Conservation (phyloP, 2,888 invertebrate species). For the Muschampia plurimacula region DNA sequence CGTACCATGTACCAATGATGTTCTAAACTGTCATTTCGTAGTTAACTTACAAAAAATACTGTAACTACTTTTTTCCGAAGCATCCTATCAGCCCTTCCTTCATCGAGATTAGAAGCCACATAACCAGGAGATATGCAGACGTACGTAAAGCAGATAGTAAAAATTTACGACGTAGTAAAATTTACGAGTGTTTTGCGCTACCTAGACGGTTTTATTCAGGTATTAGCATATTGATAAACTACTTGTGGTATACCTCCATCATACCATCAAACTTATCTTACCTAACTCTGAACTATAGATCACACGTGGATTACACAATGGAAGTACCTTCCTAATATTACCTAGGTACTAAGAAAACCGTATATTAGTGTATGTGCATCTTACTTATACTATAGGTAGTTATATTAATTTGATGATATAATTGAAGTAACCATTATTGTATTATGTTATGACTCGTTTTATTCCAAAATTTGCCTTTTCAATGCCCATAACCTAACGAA, state of each 20-base stretch:
- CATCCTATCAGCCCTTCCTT: background rate
- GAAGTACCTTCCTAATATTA: too few species aligned
- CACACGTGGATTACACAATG: too few species aligned
- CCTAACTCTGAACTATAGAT: background rate
- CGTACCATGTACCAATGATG: too few species aligned
- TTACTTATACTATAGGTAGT: too few species aligned
- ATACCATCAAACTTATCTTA: background rate
- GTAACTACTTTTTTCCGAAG: background rate
- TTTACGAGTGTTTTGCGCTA: conserved; percentile 43
- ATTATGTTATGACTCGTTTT: too few species aligned
- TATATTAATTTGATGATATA: too few species aligned
- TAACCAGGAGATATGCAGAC: background rate
- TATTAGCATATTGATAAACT: conserved; percentile 33
- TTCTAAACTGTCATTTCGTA: background rate
- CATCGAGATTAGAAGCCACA: conserved; percentile 12
- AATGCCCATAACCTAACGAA: too few species aligned
- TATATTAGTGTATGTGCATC: too few species aligned
- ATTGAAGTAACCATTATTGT: too few species aligned
- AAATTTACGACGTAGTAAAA: conserved; percentile 47
- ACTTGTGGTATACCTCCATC: background rate
- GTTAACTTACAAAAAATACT: background rate
- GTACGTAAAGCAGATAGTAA: conserved; percentile 39
- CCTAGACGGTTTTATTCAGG: conserved; percentile 6
- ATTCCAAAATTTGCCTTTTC: too few species aligned
- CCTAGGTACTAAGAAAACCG: too few species aligned